Evolutionary conservation across 2,888 invertebrate genomes (phyloP), one percentile per base, ranked within the genome.

Genomic region (Plebejus argus): DNA sequence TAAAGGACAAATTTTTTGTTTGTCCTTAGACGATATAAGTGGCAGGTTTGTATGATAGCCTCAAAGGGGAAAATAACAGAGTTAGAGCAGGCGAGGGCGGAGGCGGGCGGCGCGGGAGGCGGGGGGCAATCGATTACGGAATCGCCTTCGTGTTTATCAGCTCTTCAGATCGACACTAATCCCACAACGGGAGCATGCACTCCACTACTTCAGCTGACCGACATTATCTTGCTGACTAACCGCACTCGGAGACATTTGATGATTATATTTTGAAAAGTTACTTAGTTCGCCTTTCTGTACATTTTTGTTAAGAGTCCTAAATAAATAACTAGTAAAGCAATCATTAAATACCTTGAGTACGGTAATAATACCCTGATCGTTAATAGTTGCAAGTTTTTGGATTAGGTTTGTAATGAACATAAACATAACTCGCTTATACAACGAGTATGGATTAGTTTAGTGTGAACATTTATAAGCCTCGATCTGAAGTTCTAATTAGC

Each of bases 161-260:
- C 85, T 87, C 85, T 86, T 86, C 85, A 82, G 84, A 87, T 86
- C 88, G 88, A 89, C 89, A 86, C 87, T 89, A 88, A 90, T 90
- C 90, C 89, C 90, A 90, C 90, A 88, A 89, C 89, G 71, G 70
- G 39, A 90, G 88, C 84, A 85, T 84, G 84, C 84, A 84, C 79
- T 87, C 82, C 84, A 84, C 78, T 79, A 39, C 79, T 77, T 70
- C 78, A 56, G 77, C 72, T n/a, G 49, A 61, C 77, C 77, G 78
- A 70, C 77, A 79, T n/a, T 70, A 70, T 71, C 39, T 66, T 15
- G 33, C 66, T 33, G 66, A 66, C 66, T 33, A 15, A 66, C 53
- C 53, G 53, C 58, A 58, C 58, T 20, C 1, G 53, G 53, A 53
- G 53, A 53, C 53, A 49, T 15, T 49, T 45, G 6, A 12, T 45